phyloP scores from a whole-genome alignment of 1,140 invertebrate species.

The Diachasmimorpha longicaudata region DNA sequence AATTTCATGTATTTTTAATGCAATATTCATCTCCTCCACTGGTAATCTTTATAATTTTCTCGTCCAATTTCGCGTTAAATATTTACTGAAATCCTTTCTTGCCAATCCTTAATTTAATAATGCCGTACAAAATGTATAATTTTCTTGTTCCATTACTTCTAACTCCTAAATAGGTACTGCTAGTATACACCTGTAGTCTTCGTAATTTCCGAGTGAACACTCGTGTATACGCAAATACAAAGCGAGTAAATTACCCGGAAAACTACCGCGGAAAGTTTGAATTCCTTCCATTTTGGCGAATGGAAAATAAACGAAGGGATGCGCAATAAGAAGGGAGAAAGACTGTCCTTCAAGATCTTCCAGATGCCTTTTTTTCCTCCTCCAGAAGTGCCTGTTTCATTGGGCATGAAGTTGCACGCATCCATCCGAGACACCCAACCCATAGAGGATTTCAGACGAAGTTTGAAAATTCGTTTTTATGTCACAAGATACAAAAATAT shows the following conservation, averaged over 20 bases:
- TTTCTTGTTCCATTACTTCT: not conserved
- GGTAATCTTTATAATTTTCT: no score
- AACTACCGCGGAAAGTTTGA: conserved; percentile 37
- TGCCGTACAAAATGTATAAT: conserved; percentile 16
- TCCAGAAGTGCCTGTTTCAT: conserved; percentile 25
- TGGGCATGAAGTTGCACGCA: conserved; percentile 35
- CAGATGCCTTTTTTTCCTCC: not conserved
- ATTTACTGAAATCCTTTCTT: no score
- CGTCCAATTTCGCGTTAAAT: no score
- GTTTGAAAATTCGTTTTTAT: conserved; percentile 11
- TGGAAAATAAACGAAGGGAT: conserved; percentile 22
- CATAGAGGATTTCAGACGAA: conserved; percentile 23
- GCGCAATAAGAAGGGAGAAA: conserved; percentile 6
- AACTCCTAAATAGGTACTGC: not conserved
- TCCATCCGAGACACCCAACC: conserved; percentile 27
- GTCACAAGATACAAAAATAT: not conserved
- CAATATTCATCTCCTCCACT: no score
- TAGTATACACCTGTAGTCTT: conserved; percentile 12
- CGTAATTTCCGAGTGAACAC: conserved; percentile 16
- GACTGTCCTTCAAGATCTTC: not conserved
- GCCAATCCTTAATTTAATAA: no score
- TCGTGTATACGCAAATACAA: conserved; percentile 20
- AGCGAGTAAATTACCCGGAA: conserved; percentile 35
- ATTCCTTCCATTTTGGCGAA: conserved; percentile 29
- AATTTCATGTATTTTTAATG: no score